phyloP scores from a whole-genome alignment of 2,797 vertebrate species.

The Pantherophis alleghaniensis region DNA sequence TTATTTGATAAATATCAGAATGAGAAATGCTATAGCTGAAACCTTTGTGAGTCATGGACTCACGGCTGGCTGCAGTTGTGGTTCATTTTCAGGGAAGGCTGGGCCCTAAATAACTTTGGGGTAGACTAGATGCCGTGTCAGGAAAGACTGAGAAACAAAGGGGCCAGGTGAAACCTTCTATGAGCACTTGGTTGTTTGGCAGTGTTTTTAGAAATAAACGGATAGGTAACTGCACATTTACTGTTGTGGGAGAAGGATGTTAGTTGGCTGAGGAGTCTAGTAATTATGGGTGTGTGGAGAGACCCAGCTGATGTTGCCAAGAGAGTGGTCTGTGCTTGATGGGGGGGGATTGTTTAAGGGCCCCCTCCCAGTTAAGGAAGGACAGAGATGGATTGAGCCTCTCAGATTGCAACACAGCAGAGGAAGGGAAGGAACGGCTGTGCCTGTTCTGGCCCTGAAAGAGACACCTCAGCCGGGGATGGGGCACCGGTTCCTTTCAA shows the following conservation, averaged over 20 bases:
- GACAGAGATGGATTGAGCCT: background rate
- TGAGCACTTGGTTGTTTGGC: background rate
- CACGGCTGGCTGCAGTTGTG: constrained; percentile 59
- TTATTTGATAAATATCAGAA: background rate
- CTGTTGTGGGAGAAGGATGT: constrained; percentile 10
- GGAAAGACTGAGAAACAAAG: constrained; percentile 43
- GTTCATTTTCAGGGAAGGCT: constrained; percentile 61
- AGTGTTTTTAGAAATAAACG: constrained; percentile 30
- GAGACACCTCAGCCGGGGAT: constrained; percentile 17
- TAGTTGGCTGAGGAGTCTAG: background rate
- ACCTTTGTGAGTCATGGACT: constrained; percentile 53
- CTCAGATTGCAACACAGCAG: no score
- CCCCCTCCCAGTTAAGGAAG: constrained; percentile 27
- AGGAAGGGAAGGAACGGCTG: background rate
- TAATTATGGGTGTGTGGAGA: background rate
- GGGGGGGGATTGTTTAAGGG: background rate
- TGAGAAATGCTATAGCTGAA: constrained; percentile 56
- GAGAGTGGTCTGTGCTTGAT: background rate
- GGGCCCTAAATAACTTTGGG: constrained; percentile 53
- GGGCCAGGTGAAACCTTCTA: constrained; percentile 37
- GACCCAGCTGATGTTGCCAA: background rate
- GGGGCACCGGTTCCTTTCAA: background rate
- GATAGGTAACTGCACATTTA: background rate
- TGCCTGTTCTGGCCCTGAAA: background rate
- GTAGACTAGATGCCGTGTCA: constrained; percentile 49